These are phyloP conservation scores for Hyalella azteca DNA, from an alignment of 2,888 invertebrate genomes.

Conservation along the genomic window DNA sequence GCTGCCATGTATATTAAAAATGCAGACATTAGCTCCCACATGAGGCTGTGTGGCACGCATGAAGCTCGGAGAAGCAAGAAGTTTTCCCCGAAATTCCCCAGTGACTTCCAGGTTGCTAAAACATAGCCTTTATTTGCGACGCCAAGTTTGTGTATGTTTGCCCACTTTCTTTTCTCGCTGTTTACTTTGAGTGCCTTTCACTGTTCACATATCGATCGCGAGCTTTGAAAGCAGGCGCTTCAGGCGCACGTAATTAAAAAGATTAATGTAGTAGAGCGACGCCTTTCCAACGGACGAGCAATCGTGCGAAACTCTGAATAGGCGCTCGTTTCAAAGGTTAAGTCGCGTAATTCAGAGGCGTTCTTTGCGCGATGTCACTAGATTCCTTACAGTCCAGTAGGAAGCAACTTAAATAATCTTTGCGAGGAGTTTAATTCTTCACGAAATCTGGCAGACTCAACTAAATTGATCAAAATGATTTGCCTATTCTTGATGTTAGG, in stretches of 20 bases:
- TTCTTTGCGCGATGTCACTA: not conserved
- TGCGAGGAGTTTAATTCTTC: too few relatives aligned
- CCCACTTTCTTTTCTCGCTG: conserved; percentile 10
- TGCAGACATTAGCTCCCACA: too few relatives aligned
- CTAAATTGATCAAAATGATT: too few relatives aligned
- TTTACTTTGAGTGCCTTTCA: conserved; percentile 25
- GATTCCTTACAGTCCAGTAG: too few relatives aligned
- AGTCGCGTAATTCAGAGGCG: not conserved
- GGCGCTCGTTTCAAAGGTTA: not conserved
- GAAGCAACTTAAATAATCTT: too few relatives aligned
- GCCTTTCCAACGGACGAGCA: conserved; percentile 13
- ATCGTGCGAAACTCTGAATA: conserved; percentile 12
- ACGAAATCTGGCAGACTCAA: too few relatives aligned
- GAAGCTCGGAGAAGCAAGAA: not conserved
- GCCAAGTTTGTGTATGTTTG: not conserved
- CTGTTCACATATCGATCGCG: conserved; percentile 26
- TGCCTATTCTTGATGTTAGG: too few relatives aligned
- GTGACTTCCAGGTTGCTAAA: not conserved
- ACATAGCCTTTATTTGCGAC: not conserved
- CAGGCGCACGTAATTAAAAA: conserved; percentile 26
- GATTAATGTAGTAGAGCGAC: conserved; percentile 23
- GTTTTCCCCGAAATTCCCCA: not conserved
- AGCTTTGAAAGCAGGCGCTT: not conserved
- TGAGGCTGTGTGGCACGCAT: not conserved
- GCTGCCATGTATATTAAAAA: not conserved